Conservation (phyloP, 1,140 invertebrate genomes). For the Leptinotarsa defecta region DNA sequence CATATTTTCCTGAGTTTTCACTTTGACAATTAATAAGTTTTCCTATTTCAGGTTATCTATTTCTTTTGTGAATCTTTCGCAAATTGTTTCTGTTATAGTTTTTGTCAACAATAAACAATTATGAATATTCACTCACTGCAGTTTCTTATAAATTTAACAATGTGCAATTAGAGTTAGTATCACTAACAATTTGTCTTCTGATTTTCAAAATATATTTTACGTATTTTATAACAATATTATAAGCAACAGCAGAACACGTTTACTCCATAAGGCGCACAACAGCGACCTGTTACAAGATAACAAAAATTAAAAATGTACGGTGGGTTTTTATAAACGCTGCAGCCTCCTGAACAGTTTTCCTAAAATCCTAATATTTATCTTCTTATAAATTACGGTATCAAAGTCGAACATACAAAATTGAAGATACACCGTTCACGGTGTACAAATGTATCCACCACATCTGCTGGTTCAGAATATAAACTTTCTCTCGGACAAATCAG, state of each 20-base stretch:
- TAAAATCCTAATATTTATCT: no score
- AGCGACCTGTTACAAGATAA: not conserved
- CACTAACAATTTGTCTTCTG: not conserved
- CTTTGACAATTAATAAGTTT: not conserved
- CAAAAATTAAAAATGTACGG: no score
- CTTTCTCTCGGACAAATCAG: no score
- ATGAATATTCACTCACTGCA: not conserved
- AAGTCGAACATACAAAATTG: no score
- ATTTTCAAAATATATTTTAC: not conserved
- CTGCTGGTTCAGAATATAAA: no score
- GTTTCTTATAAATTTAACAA: not conserved
- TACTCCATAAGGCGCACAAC: not conserved
- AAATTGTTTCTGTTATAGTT: not conserved
- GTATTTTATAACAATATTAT: not conserved
- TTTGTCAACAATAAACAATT: not conserved
- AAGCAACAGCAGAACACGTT: not conserved
- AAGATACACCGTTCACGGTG: no score
- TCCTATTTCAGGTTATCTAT: not conserved
- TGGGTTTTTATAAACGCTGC: no score
- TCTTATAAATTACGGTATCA: no score
- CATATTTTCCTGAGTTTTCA: not conserved
- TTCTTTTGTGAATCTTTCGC: not conserved
- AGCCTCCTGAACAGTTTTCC: no score
- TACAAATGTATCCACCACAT: no score
- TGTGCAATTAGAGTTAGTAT: not conserved